These are phyloP conservation scores for Plebejus anna DNA, from an alignment of 2,888 invertebrate species.

Conservation along the genomic window DNA sequence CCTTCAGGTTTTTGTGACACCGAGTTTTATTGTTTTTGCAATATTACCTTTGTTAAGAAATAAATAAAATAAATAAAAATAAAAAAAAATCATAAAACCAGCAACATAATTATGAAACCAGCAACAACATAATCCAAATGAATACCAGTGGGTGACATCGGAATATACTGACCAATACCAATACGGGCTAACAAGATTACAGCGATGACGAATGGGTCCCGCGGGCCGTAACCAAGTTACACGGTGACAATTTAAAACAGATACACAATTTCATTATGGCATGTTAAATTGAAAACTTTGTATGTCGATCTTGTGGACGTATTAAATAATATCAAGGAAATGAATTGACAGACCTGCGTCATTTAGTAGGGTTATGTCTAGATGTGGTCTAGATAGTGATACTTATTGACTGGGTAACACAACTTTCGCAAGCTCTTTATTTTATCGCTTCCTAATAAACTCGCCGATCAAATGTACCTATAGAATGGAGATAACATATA, in stretches of 20 bases:
- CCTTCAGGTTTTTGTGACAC: no score
- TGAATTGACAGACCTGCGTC: no score
- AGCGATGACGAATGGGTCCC: slow-evolving; percentile 59
- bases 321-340: no score
- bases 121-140: slow-evolving; percentile 28
- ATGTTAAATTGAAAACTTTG: neutral
- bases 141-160: slow-evolving; percentile 36
- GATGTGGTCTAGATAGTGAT: no score
- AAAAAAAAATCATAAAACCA: no score
- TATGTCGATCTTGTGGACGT: neutral
- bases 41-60: no score
- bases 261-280: neutral
- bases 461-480: neutral
- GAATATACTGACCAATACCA: slow-evolving; percentile 55
- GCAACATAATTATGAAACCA: slow-evolving; percentile 5
- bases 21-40: no score
- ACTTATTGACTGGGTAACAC: no score
- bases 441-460: no score
- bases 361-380: no score
- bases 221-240: slow-evolving; percentile 43
- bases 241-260: slow-evolving; percentile 38
- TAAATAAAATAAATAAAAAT: no score
- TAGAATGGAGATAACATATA: neutral
- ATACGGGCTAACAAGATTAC: slow-evolving; percentile 57
- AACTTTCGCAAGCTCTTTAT: no score